Evolutionary conservation across 2,797 vertebrate species (phyloP).

Genomic region (Stomatorhinus walkeri): DNA sequence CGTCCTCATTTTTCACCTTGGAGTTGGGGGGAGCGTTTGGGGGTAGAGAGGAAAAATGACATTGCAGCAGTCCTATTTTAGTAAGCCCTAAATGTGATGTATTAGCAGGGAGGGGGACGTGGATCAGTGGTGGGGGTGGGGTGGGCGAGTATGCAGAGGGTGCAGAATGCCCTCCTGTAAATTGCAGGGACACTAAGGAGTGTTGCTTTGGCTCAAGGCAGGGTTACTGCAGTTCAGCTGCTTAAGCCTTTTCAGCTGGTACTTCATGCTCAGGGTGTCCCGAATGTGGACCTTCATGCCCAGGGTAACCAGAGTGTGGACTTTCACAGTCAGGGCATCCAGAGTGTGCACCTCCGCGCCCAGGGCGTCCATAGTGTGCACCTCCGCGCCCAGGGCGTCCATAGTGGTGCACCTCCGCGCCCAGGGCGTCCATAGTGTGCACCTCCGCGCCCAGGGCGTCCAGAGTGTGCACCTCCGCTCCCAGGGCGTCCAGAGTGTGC

Average conservation of each 20-base stretch:
- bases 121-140: constrained; percentile 17
- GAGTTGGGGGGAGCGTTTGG: constrained; percentile 33
- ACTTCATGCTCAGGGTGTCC: neutral
- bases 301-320: neutral
- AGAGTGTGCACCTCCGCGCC: neutral
- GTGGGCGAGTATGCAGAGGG: neutral
- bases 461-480: neutral
- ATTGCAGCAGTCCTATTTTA: constrained; percentile 57
- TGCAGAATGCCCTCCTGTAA: neutral
- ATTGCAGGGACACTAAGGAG: neutral
- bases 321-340: rapidly evolving
- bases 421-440: neutral
- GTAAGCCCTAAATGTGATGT: constrained; percentile 56
- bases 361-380: neutral
- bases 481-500: neutral
- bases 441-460: neutral
- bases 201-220: neutral
- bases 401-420: neutral
- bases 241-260: neutral
- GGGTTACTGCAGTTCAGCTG: neutral
- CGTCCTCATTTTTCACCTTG: constrained; percentile 50
- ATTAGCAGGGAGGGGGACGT: constrained; percentile 47
- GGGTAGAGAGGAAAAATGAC: constrained; percentile 39
- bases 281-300: neutral
- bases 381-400: neutral